Percentiles rank a stretch among this genome's conserved stretches.
Conservation (phyloP, 1,140 invertebrate genomes). For the Bombus huntii region DNA sequence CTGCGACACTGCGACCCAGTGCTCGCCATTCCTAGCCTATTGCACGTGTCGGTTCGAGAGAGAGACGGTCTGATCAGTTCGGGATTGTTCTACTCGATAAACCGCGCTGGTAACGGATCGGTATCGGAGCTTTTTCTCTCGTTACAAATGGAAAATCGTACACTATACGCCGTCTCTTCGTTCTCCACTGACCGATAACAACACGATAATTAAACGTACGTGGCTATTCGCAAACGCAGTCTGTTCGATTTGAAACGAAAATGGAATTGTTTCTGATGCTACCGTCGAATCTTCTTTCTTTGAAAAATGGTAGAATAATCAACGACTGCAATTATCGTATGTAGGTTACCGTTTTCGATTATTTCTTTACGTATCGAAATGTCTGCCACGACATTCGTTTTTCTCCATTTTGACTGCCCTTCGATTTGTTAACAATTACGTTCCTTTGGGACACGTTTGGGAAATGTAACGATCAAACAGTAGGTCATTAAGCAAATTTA, state of each 20-base stretch:
- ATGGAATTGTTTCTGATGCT: neutral
- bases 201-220: slow-evolving; percentile 18
- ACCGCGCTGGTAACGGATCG: too few relatives aligned
- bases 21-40: neutral
- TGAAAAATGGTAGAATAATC: neutral
- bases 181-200: neutral
- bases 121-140: neutral
- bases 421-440: too few relatives aligned
- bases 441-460: too few relatives aligned
- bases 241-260: neutral
- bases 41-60: neutral
- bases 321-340: neutral
- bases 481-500: too few relatives aligned
- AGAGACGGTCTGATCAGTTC: neutral
- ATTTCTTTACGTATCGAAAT: neutral
- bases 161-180: neutral
- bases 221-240: neutral
- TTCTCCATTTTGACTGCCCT: too few relatives aligned
- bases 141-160: slow-evolving; percentile 6
- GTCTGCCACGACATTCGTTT: neutral
- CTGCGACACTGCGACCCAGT: slow-evolving; percentile 1
- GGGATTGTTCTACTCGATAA: neutral
- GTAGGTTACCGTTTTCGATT: slow-evolving; percentile 10
- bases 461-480: too few relatives aligned
- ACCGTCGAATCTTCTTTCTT: neutral